Conservation (phyloP, 2,888 invertebrate species). For the Polymixis flavicincta region DNA sequence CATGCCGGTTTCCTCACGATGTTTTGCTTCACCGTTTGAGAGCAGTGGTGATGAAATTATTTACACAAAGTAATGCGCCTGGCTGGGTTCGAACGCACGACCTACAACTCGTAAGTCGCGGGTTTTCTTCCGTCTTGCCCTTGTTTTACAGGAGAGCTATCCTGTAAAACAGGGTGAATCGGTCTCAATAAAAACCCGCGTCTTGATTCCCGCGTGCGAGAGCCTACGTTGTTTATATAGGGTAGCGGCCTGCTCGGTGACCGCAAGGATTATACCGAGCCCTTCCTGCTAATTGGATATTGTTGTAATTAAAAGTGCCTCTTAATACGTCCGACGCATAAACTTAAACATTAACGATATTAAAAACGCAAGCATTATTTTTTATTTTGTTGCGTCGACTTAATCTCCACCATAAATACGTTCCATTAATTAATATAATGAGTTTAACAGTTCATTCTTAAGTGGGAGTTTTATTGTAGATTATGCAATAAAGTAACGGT, state of each 20-base stretch:
- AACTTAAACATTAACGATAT: conserved; percentile 52
- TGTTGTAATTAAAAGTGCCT: conserved; percentile 63
- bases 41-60: no score
- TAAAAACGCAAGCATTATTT: conserved; percentile 45
- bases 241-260: conserved; percentile 58
- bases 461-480: conserved; percentile 24
- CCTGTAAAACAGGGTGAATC: background rate
- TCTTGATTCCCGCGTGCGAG: background rate
- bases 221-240: conserved; percentile 36
- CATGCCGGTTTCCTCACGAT: no score
- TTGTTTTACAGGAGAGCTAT: background rate
- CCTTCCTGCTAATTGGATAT: conserved; percentile 62
- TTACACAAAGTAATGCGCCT: no score
- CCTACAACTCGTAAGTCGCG: no score
- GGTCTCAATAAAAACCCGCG: background rate
- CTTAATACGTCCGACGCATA: conserved; percentile 51
- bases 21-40: no score
- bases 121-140: no score
- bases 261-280: conserved; percentile 60
- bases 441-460: conserved; percentile 32
- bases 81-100: no score
- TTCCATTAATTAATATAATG: conserved; percentile 35
- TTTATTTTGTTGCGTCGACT: conserved; percentile 46
- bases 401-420: conserved; percentile 39
- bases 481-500: conserved; percentile 18